Base-by-base conservation (phyloP, 2,113 vertebrate species). In the Tinamus guttatus region DNA sequence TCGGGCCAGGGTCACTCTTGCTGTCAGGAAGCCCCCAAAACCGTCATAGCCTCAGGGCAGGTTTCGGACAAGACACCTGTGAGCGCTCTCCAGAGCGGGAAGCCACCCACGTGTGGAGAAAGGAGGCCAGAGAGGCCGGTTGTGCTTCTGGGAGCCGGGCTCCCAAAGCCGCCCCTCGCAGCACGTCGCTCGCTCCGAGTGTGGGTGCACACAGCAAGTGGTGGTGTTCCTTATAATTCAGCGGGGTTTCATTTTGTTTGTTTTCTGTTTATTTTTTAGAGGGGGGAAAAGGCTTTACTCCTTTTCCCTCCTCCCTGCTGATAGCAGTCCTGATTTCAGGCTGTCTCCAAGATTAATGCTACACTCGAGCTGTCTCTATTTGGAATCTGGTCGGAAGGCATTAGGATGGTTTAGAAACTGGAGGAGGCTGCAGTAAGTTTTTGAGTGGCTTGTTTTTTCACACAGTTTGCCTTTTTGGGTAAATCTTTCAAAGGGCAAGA, bases 1-100 rank as follows among this genome's bases (percentile, higher is more conserved):
- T 97, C 89, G 95, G 96, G 83, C 84, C 89, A 80, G 81, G 81
- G 95, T 97, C 98, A 98, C 97, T 98, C 85, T 87, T 79, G 20
- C 91, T 93, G 97, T 95, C 90, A 94, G 81, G 74, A 69, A 16
- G 58, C 75, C 95, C 95, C 84, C 87, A 93, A 94, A 74, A 83
- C 60, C 67, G 41, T 43, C 65, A 67, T 85, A 85, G 95, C 93
- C 73, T 74, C 88, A 90, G 93, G 95, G 83, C 92, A 89, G 64
- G 80, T 94, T 97, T 96, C 89, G 92, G 88, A 64, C 0, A 0
- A 71, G 95, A 95, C 97, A 98, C 97, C 97, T 97, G 97, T n/a
- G 36, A n/a, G 34, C 68, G 81, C 63, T 81, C 92, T 59, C 69
- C 80, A 40, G 60, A 70, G 64, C 56, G 40, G 3, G 15, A 67